Conservation (phyloP, 2,888 invertebrate species). For the Microchrysa polita region DNA sequence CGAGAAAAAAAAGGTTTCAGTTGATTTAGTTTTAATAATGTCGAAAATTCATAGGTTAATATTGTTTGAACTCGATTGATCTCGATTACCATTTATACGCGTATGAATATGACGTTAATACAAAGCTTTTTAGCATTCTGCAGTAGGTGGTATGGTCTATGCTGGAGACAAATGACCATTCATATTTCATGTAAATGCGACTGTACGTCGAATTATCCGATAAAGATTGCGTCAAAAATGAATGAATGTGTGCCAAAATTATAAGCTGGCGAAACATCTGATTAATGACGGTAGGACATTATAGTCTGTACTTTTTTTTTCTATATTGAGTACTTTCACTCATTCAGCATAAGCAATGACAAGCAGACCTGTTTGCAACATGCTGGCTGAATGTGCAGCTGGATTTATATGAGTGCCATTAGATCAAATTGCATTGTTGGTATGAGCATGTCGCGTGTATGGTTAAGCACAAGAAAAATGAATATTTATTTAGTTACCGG, state of each 20-base stretch:
- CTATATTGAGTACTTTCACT: not conserved
- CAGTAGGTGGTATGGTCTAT: no score
- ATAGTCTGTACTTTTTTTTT: not conserved
- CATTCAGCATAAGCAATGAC: no score
- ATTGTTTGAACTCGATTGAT: constrained; percentile 25
- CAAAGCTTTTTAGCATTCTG: not conserved
- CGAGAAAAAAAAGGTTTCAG: not conserved
- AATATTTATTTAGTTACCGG: no score
- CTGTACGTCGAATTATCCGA: not conserved
- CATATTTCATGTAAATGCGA: no score
- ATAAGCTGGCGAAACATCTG: constrained; percentile 33
- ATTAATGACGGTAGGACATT: constrained; percentile 22
- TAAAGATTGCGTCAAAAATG: not conserved
- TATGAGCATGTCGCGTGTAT: no score
- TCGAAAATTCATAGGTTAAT: constrained; percentile 21
- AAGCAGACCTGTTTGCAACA: no score
- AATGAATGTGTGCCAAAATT: constrained; percentile 2
- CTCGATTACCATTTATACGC: not conserved
- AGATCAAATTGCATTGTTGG: no score
- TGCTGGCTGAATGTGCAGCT: no score
- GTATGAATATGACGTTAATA: not conserved
- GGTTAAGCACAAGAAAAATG: no score
- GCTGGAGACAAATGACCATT: no score
- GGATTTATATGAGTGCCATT: no score
- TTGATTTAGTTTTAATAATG: not conserved